A percentile compares a stretch with the other conserved stretches of the same genome.
Conservation (phyloP, 2,113 vertebrate genomes). For the Dolichallabes microphthalmus region DNA sequence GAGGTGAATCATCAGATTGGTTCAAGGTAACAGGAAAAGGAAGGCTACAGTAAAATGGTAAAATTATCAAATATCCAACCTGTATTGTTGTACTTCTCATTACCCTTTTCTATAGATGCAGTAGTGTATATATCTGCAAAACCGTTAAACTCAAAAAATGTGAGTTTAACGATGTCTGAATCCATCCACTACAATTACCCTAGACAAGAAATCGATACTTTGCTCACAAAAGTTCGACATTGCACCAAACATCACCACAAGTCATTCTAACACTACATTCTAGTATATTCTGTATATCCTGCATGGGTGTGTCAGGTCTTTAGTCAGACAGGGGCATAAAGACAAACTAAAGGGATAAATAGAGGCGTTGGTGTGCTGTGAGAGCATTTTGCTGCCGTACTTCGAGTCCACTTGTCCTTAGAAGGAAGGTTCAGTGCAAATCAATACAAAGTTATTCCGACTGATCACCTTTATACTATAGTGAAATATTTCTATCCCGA, state of each 20-base stretch:
- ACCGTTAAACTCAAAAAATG: background rate
- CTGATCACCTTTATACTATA: background rate
- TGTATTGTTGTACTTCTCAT: background rate
- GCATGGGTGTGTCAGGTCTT: background rate
- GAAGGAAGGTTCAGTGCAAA: background rate
- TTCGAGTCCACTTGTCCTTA: background rate
- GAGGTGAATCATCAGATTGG: too few relatives aligned
- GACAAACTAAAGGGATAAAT: background rate
- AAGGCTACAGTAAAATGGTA: too few relatives aligned
- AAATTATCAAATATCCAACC: background rate
- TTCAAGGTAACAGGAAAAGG: too few relatives aligned
- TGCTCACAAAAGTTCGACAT: background rate
- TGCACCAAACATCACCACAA: background rate
- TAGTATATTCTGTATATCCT: background rate
- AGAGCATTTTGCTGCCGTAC: background rate
- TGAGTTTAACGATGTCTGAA: background rate
- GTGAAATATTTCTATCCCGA: background rate
- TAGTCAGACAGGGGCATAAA: background rate
- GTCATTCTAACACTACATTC: constrained; percentile 1
- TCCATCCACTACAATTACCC: background rate
- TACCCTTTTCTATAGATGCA: background rate
- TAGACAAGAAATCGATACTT: background rate
- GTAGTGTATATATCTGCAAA: background rate
- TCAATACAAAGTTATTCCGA: constrained; percentile 5
- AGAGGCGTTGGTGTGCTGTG: background rate